These are phyloP conservation scores for Rhyacichthys aspro DNA, from an alignment of 2,797 vertebrate genomes.

Conservation along the genomic window DNA sequence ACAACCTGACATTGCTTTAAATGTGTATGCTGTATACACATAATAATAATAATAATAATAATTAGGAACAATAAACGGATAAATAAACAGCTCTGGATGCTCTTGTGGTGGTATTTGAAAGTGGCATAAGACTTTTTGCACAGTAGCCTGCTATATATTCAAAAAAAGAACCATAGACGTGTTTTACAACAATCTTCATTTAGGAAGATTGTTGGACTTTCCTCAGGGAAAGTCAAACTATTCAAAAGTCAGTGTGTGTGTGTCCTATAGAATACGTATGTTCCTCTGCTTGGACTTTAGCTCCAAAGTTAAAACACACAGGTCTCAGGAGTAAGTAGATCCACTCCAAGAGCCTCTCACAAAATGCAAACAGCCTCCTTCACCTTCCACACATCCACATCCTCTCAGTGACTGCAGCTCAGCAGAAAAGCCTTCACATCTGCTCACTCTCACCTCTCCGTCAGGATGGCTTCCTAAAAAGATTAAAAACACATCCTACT, in stretches of 20 bases:
- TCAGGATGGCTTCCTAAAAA: conserved; percentile 20
- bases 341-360: conserved; percentile 7
- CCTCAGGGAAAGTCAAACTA: neutral
- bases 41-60: too few relatives aligned
- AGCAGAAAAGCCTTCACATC: conserved; percentile 16
- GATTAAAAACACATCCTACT: conserved; percentile 21
- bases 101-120: too few relatives aligned
- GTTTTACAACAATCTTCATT: too few relatives aligned
- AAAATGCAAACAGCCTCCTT: conserved; percentile 22
- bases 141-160: too few relatives aligned
- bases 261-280: neutral
- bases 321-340: neutral
- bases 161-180: too few relatives aligned
- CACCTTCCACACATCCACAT: neutral
- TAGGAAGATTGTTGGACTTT: too few relatives aligned
- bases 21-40: too few relatives aligned
- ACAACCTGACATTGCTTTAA: too few relatives aligned
- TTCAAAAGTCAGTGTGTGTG: neutral
- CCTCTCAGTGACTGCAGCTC: neutral
- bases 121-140: too few relatives aligned
- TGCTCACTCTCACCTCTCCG: conserved; percentile 28
- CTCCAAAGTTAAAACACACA: neutral
- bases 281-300: neutral
- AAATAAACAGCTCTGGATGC: too few relatives aligned
- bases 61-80: too few relatives aligned